These are phyloP conservation scores for Chalcis sispes DNA, from an alignment of 2,888 invertebrate species.

Conservation along the genomic window DNA sequence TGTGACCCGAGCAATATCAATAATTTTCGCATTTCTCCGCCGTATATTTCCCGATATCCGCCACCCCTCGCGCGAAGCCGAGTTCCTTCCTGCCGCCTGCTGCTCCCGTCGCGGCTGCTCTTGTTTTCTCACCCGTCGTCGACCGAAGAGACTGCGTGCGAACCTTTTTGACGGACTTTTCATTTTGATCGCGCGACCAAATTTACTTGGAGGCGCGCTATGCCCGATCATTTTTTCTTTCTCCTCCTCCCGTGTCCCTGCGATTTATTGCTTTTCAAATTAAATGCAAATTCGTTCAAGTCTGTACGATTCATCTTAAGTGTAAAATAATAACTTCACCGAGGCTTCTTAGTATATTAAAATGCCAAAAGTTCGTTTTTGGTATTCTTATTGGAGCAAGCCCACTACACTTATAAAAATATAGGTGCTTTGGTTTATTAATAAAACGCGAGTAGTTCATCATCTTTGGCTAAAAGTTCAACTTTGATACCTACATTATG, in stretches of 20 bases:
- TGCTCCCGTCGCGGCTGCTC: not conserved
- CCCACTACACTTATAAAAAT: too few species aligned
- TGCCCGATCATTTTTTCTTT: conserved; percentile 22
- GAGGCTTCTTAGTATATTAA: too few species aligned
- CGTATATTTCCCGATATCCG: conserved; percentile 66
- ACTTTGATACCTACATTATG: too few species aligned
- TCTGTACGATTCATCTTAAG: conserved; percentile 9
- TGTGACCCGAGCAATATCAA: conserved; percentile 75
- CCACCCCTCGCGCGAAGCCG: conserved; percentile 55
- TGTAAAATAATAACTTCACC: conserved; percentile 21
- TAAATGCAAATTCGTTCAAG: conserved; percentile 42
- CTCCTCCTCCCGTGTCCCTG: not conserved
- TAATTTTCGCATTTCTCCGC: conserved; percentile 75
- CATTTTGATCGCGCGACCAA: conserved; percentile 12
- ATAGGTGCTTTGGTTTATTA: too few species aligned
- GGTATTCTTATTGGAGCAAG: too few species aligned
- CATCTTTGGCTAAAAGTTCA: too few species aligned
- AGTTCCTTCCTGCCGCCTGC: conserved; percentile 38
- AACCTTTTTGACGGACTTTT: conserved; percentile 49
- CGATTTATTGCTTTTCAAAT: conserved; percentile 49
- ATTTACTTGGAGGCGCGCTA: conserved; percentile 28
- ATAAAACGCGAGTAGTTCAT: too few species aligned
- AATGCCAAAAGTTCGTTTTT: too few species aligned
- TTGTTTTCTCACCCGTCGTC: not conserved
- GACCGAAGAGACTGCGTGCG: conserved; percentile 41